These are phyloP conservation scores for Bubo bubo DNA, from an alignment of 2,113 vertebrate species.

Conservation along the genomic window DNA sequence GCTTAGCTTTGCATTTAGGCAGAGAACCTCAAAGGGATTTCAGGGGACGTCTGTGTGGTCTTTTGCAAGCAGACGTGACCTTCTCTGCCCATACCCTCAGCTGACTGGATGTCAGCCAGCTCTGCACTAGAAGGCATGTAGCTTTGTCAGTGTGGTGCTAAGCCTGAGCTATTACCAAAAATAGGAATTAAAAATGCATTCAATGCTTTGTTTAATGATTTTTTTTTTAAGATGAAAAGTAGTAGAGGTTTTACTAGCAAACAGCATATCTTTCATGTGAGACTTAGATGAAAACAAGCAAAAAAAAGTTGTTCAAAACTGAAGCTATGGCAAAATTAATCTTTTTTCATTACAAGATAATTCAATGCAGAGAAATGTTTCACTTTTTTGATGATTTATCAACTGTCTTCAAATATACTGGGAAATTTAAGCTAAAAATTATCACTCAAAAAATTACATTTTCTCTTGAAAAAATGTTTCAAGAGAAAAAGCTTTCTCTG, in stretches of 20 bases:
- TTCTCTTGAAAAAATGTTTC: neutral
- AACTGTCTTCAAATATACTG: neutral
- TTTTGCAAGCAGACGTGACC: neutral
- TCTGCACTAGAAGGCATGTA: neutral
- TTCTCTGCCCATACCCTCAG: neutral
- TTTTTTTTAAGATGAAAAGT: neutral
- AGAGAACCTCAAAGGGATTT: neutral
- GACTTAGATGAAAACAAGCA: neutral
- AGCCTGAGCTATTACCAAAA: slow-evolving; percentile 17
- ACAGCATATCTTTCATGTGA: neutral
- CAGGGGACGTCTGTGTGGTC: neutral
- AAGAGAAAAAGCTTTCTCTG: neutral
- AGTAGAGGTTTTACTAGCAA: neutral
- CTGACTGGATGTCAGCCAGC: slow-evolving; percentile 44
- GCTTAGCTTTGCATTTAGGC: neutral
- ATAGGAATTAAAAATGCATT: neutral
- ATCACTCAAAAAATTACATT: slow-evolving; percentile 1
- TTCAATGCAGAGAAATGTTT: slow-evolving; percentile 1
- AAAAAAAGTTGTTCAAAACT: neutral
- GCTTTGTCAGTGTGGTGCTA: neutral
- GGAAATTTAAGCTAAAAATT: neutral
- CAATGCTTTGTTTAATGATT: neutral
- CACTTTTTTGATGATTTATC: neutral
- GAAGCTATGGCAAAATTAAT: neutral
- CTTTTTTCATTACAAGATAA: neutral